Evolutionary conservation across 1,140 invertebrate species (phyloP).

Genomic region (Panulirus ornatus): DNA sequence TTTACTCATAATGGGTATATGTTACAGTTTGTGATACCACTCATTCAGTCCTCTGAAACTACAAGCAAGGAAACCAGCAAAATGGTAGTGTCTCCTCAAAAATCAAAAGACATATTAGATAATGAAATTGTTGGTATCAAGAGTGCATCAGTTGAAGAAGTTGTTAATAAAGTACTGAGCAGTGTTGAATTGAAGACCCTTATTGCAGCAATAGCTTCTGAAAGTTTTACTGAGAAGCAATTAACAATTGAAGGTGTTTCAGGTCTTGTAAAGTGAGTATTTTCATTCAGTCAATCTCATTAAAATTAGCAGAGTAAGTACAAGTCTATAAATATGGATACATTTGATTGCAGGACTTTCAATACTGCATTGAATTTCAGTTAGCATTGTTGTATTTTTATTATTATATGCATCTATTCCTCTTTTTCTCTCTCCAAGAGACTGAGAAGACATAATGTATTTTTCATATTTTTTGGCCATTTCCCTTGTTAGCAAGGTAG

Average conservation of each 20-base stretch:
- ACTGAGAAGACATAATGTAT: too few species aligned
- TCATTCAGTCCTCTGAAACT: not conserved
- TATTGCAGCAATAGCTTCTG: constrained; percentile 34
- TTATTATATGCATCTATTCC: too few species aligned
- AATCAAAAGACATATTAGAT: not conserved
- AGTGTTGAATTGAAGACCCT: constrained; percentile 44
- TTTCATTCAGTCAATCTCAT: too few species aligned
- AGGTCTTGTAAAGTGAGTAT: constrained; percentile 46
- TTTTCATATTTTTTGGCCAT: too few species aligned
- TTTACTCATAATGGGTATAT: too few species aligned
- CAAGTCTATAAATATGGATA: too few species aligned
- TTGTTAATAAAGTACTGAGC: constrained; percentile 46
- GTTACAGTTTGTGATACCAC: constrained; percentile 26
- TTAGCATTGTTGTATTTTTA: too few species aligned
- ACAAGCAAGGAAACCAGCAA: not conserved
- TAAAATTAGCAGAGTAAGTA: too few species aligned
- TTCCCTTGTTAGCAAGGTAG: too few species aligned
- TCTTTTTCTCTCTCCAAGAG: too few species aligned
- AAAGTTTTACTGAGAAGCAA: constrained; percentile 38
- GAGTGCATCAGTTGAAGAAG: constrained; percentile 27
- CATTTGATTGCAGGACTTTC: too few species aligned
- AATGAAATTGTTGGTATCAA: not conserved
- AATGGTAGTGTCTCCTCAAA: not conserved
- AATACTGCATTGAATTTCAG: too few species aligned
- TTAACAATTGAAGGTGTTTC: constrained; percentile 33